phyloP scores from a whole-genome alignment of 2,113 vertebrate genomes.

The Cavia aperea region DNA sequence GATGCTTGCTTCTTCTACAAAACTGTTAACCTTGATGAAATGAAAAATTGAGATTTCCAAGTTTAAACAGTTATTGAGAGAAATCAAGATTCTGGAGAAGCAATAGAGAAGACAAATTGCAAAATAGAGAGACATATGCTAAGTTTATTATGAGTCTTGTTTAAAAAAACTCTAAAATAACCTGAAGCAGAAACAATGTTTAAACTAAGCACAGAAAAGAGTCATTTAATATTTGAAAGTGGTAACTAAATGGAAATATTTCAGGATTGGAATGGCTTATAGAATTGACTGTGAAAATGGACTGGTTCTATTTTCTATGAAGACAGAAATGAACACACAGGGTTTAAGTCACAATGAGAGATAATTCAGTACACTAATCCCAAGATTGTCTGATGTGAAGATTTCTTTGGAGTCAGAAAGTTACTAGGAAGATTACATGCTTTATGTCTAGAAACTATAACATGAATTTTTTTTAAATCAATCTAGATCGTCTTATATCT shows the following conservation, averaged over 20 bases:
- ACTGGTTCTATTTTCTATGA: neutral
- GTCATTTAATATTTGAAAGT: neutral
- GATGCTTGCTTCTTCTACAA: neutral
- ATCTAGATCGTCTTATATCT: neutral
- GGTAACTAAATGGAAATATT: neutral
- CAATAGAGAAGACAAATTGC: neutral
- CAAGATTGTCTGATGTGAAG: neutral
- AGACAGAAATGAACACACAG: neutral
- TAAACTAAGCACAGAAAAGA: neutral
- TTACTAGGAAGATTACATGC: neutral
- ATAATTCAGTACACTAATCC: neutral
- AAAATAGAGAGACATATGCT: neutral
- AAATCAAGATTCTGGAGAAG: neutral
- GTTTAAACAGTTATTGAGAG: neutral
- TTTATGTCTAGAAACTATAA: neutral
- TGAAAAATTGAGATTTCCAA: neutral
- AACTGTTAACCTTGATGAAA: neutral
- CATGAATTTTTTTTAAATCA: neutral
- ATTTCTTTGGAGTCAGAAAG: neutral
- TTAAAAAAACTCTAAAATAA: slow-evolving; percentile 15
- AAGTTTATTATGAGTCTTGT: neutral
- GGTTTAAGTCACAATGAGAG: neutral
- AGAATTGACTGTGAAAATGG: neutral
- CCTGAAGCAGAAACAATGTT: neutral
- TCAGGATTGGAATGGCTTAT: neutral